Evolutionary conservation across 2,797 vertebrate genomes (phyloP).

Genomic region (Leucoraja ocellata): DNA sequence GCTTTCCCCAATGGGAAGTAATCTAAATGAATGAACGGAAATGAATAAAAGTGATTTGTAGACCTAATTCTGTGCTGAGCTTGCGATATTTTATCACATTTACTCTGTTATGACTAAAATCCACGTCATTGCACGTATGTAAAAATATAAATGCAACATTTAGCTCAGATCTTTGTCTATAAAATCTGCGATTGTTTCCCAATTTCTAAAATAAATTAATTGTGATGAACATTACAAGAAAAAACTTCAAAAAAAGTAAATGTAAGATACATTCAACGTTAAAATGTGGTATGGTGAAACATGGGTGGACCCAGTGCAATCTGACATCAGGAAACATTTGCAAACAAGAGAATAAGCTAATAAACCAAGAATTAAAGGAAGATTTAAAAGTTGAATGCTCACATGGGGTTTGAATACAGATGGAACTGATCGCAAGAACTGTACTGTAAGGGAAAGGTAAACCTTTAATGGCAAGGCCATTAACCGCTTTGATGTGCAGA

Average conservation of each 20-base stretch:
- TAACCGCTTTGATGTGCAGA: too few relatives aligned
- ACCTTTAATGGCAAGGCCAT: too few relatives aligned
- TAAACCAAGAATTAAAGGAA: too few relatives aligned
- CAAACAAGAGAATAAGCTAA: background rate
- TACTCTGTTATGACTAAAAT: slow-evolving; percentile 14
- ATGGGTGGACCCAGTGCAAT: background rate
- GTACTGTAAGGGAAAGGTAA: too few relatives aligned
- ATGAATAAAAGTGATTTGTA: slow-evolving; percentile 4
- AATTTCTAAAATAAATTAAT: background rate
- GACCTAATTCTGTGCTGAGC: background rate
- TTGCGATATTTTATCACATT: slow-evolving; percentile 13
- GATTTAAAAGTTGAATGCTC: background rate
- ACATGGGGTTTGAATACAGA: background rate
- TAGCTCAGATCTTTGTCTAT: too few relatives aligned
- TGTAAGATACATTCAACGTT: too few relatives aligned
- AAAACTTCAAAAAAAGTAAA: background rate
- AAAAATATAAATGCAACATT: background rate
- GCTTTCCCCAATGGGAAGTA: background rate
- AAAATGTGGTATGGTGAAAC: background rate
- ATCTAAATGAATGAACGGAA: slow-evolving; percentile 11
- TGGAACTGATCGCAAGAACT: background rate
- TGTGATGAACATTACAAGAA: background rate
- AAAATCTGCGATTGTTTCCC: background rate
- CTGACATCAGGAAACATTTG: background rate
- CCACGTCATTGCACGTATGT: too few relatives aligned